Evolutionary conservation across 2,888 invertebrate species (phyloP).

Genomic region (Pollenia angustigena): DNA sequence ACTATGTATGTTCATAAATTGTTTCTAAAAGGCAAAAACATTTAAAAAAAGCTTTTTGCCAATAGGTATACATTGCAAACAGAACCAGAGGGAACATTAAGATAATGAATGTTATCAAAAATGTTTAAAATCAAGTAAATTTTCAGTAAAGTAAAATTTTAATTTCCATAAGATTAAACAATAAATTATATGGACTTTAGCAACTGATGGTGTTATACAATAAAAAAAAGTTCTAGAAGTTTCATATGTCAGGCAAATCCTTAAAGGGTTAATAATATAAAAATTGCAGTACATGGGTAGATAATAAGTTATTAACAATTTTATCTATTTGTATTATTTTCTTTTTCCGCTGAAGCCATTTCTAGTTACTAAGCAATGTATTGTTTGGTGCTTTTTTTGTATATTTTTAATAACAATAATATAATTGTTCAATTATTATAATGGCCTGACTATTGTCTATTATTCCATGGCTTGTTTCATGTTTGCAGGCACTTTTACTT

Average conservation of each 20-base stretch:
- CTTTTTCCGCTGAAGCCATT: background rate
- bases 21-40: background rate
- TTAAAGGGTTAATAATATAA: too few relatives aligned
- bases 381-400: background rate
- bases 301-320: background rate
- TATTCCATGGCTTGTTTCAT: background rate
- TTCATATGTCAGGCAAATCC: too few relatives aligned
- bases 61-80: background rate
- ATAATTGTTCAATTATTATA: constrained; percentile 21
- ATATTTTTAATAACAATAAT: constrained; percentile 3
- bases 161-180: constrained; percentile 1
- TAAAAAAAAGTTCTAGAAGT: background rate
- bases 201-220: background rate
- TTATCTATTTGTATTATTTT: background rate
- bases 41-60: background rate
- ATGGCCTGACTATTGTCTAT: background rate
- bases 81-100: background rate
- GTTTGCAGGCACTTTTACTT: constrained; percentile 22
- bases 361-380: background rate
- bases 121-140: background rate
- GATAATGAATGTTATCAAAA: constrained; percentile 33
- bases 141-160: background rate
- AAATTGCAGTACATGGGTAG: too few relatives aligned
- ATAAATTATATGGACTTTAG: background rate
- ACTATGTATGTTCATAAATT: too few relatives aligned